A percentile compares a stretch with the other conserved stretches of the same genome.
Evolutionary conservation across 1,140 invertebrate species (phyloP).

Genomic region (Plutomurus gul): DNA sequence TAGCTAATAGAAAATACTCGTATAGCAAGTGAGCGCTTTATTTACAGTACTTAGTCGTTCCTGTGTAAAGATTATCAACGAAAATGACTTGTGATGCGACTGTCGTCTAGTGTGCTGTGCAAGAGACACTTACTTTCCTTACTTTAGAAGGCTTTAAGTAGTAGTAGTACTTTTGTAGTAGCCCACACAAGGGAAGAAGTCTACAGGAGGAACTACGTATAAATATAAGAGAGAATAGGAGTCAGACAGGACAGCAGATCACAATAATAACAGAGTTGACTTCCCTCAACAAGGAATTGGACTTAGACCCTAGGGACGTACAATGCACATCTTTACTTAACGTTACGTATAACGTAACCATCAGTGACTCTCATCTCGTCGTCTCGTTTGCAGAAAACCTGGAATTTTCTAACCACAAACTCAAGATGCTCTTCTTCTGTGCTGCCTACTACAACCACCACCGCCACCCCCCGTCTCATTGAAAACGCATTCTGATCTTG

Average conservation of each 20-base stretch:
- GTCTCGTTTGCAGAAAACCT: neutral
- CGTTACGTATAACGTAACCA: too few relatives aligned
- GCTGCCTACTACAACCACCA: too few relatives aligned
- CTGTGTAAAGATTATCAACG: neutral
- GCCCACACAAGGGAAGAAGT: too few relatives aligned
- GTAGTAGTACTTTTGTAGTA: too few relatives aligned
- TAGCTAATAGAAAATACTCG: too few relatives aligned
- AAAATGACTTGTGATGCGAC: neutral
- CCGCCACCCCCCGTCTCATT: neutral
- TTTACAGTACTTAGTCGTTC: neutral
- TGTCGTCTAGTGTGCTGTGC: neutral
- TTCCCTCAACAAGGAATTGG: conserved; percentile 44
- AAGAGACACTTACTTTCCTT: too few relatives aligned
- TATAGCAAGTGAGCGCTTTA: neutral
- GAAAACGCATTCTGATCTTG: neutral
- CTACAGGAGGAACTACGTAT: neutral
- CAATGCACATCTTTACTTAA: conserved; percentile 10
- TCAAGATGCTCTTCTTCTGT: too few relatives aligned
- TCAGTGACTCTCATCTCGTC: too few relatives aligned
- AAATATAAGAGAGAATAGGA: too few relatives aligned
- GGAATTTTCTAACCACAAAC: neutral
- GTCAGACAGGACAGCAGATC: neutral
- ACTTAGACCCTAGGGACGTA: conserved; percentile 44
- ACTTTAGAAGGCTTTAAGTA: neutral
- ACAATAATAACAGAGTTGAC: conserved; percentile 11